These are phyloP conservation scores for Pemphredon lugubris DNA, from an alignment of 2,888 invertebrate genomes.

Conservation along the genomic window DNA sequence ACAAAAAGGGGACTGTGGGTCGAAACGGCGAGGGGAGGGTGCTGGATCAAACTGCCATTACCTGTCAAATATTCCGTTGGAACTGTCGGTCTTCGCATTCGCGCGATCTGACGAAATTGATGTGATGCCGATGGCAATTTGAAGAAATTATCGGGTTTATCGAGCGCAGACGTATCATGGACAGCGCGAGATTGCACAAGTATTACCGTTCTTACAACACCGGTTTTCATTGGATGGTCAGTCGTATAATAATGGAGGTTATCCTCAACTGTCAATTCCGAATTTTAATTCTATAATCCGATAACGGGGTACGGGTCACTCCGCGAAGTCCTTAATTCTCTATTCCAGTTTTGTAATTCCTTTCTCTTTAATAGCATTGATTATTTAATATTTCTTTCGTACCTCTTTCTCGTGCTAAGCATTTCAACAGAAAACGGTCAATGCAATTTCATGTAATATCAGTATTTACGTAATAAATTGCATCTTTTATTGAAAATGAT, in stretches of 20 bases:
- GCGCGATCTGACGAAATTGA: conserved; percentile 63
- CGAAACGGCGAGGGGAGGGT: not conserved
- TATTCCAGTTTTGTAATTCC: too few species aligned
- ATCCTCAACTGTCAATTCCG: not conserved
- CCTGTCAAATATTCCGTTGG: conserved; percentile 70
- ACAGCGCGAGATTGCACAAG: conserved; percentile 63
- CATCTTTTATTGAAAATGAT: too few species aligned
- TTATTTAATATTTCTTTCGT: too few species aligned
- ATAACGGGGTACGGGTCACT: too few species aligned
- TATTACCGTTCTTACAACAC: conserved; percentile 66
- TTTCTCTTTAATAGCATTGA: too few species aligned
- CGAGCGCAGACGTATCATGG: conserved; percentile 62
- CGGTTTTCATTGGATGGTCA: conserved; percentile 64
- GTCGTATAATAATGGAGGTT: conserved; percentile 25
- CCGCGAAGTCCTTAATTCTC: too few species aligned
- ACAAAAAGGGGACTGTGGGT: not conserved
- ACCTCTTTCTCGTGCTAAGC: too few species aligned
- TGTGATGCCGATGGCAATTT: conserved; percentile 52
- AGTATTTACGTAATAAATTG: too few species aligned
- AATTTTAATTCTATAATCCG: too few species aligned
- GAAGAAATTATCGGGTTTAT: conserved; percentile 65
- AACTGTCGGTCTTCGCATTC: conserved; percentile 63
- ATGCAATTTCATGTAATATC: too few species aligned
- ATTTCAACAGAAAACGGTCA: too few species aligned
- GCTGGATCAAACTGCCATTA: conserved; percentile 38